phyloP scores from a whole-genome alignment of 1,140 invertebrate genomes.

The Drosophila tsacasi region DNA sequence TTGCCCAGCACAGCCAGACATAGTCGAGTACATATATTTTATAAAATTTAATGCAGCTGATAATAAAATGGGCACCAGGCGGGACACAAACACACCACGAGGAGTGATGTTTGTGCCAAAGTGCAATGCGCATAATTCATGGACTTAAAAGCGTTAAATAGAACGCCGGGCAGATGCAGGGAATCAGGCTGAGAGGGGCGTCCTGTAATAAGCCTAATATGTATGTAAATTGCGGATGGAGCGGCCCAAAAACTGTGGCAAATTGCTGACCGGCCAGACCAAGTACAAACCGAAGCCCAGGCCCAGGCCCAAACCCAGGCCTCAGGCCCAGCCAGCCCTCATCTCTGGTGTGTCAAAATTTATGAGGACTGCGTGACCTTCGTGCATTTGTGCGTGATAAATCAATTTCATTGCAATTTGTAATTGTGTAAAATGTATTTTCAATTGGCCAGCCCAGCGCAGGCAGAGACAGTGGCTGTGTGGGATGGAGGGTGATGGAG shows the following conservation, averaged over 20 bases:
- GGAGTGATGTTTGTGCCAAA: slow-evolving; percentile 58
- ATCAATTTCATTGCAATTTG: slow-evolving; percentile 83
- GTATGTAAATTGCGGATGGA: slow-evolving; percentile 57
- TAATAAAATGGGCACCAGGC: slow-evolving; percentile 64
- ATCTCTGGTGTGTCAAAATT: slow-evolving; percentile 68
- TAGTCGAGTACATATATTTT: slow-evolving; percentile 59
- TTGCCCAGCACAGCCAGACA: slow-evolving; percentile 9
- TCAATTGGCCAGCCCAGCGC: slow-evolving; percentile 61
- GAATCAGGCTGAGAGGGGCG: slow-evolving; percentile 11
- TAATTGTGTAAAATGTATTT: slow-evolving; percentile 84
- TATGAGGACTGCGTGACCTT: slow-evolving; percentile 80
- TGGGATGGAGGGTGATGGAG: neutral
- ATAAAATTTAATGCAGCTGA: slow-evolving; percentile 77
- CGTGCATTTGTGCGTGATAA: slow-evolving; percentile 79
- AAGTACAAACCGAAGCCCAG: neutral
- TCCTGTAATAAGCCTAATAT: slow-evolving; percentile 64
- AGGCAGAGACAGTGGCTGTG: neutral
- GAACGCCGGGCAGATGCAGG: slow-evolving; percentile 34
- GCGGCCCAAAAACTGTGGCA: slow-evolving; percentile 63
- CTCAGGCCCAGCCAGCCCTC: slow-evolving; percentile 6
- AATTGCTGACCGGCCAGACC: slow-evolving; percentile 44
- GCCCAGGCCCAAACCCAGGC: neutral
- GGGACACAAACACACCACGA: slow-evolving; percentile 21
- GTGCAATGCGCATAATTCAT: slow-evolving; percentile 73
- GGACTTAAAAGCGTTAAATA: slow-evolving; percentile 72